Base-by-base conservation (phyloP, 2,888 invertebrate species). In the Drosophila subsilvestris region DNA sequence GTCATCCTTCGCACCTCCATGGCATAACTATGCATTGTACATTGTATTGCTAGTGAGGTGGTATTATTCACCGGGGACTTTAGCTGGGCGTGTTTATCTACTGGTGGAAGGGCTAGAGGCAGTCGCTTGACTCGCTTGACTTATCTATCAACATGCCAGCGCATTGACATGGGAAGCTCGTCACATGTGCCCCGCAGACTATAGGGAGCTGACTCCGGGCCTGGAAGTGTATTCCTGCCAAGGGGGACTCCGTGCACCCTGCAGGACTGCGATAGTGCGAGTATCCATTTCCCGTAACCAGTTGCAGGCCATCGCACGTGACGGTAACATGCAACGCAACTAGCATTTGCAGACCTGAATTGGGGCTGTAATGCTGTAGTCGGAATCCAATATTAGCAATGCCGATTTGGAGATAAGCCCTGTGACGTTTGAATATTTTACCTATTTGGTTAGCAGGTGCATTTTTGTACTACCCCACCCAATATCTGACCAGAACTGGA, bases 91-190 rank as follows among this genome's bases (percentile, higher is more conserved):
- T 69, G 74, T 80, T 78, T 78, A 83, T 80, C 68, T 71, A 71
- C 22, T 45, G 65, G 55, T 48, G 62, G 54, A 48, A 20, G 49
- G 8, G 54, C 53, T 76, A 68, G 70, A 70, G 37, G 75, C 63
- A 32, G 29, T 17, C 48, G 65, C 48, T n/a, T n/a, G n/a, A n/a
- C n/a, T 60, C 17, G n/a, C 20, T 43, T 32, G 49, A 48, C 58
- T 68, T 78, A 78, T 83, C 76, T 78, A 63, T 61, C 76, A 58
- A 63, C 53, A 60, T 57, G 74, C 56, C 69, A 76, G 43, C 61
- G 58, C 58, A 37, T 63, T 77, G 84, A 81, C 83, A 86, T 83
- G 83, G 83, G 83, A 83, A 83, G 58, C 63, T 45, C 62, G 65
- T 76, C 83, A 84, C 63, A 79, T 83, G 83, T 62, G 63, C 54